phyloP scores from a whole-genome alignment of 2,797 vertebrate genomes.

The Poecilia gillii region DNA sequence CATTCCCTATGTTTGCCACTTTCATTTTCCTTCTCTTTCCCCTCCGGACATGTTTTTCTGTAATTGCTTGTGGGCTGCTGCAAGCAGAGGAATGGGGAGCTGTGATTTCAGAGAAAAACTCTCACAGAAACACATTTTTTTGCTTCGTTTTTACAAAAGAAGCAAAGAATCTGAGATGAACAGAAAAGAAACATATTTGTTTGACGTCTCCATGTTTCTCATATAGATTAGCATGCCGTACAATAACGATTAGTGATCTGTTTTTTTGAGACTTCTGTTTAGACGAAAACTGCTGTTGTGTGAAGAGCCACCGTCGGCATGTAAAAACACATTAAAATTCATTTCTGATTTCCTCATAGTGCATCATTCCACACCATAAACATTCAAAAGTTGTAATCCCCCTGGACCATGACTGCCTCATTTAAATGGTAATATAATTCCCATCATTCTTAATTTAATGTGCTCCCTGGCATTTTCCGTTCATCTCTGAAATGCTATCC shows the following conservation, averaged over 20 bases:
- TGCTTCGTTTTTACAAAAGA: neutral
- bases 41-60: conserved; percentile 68
- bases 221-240: conserved; percentile 38
- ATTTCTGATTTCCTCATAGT: conserved; percentile 53
- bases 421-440: conserved; percentile 80
- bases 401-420: conserved; percentile 72
- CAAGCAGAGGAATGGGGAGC: conserved; percentile 32
- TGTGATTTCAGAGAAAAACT: conserved; percentile 48
- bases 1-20: conserved; percentile 68
- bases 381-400: conserved; percentile 64
- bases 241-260: conserved; percentile 45
- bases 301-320: conserved; percentile 45
- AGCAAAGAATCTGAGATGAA: conserved; percentile 32
- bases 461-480: conserved; percentile 64
- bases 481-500: conserved; percentile 65
- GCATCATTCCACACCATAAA: conserved; percentile 70
- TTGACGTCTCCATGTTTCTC: neutral
- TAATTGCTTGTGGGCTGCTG: conserved; percentile 67
- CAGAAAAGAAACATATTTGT: conserved; percentile 13
- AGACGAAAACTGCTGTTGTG: conserved; percentile 44
- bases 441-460: conserved; percentile 76
- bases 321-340: conserved; percentile 51
- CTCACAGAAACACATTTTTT: conserved; percentile 20
- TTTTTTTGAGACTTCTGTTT: conserved; percentile 43
- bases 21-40: conserved; percentile 60